Evolutionary conservation across 1,140 invertebrate species (phyloP), one percentile per base, ranked within the genome.

Genomic region (Lasaia peninsularis): DNA sequence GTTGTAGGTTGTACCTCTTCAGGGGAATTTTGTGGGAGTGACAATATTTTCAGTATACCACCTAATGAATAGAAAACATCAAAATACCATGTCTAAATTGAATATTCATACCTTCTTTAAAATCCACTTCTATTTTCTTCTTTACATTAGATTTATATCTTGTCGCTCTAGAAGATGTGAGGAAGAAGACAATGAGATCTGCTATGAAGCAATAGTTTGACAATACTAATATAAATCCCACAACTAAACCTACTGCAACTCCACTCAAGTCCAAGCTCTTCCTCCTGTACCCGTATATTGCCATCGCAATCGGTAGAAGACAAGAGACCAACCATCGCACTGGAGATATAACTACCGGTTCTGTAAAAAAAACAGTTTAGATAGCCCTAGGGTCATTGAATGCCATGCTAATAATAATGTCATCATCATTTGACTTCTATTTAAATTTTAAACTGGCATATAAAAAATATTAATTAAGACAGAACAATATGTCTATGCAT

Each of bases 101-200:
- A 48, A 55, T 24, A 32, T 32, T 32, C 48, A 58, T 63, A 82
- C 95, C 95, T 91, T 96, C 95, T 86, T 95, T 96, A 69, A 93
- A 95, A 68, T 96, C 93, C 37, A 90, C 90, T 80, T 97, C 96
- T 52, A 97, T 74, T 69, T 93, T 94, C 34, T 82, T 90, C 80
- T 98, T 98, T 53, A 90, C 73, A 33, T 92, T 67, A 6, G 91
- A 75, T 21, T 93, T 89, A 75, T 94, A 96, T 77, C 96, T 97
- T 2, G 96, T 97, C 1, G 94, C 95, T 77, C 93, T 94, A 1
- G 96, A 97, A 10, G 93, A 95, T 56, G 94, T 91, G 1, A 97
- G 71, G 75, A 97, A 98, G 80, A 98, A 98, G 2, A 92, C 87
- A 12, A 96, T 80, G 16, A 98, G 79, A 71, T 92, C 93, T 21